phyloP scores from a whole-genome alignment of 2,113 vertebrate genomes.

The Paraplagusia blochii region DNA sequence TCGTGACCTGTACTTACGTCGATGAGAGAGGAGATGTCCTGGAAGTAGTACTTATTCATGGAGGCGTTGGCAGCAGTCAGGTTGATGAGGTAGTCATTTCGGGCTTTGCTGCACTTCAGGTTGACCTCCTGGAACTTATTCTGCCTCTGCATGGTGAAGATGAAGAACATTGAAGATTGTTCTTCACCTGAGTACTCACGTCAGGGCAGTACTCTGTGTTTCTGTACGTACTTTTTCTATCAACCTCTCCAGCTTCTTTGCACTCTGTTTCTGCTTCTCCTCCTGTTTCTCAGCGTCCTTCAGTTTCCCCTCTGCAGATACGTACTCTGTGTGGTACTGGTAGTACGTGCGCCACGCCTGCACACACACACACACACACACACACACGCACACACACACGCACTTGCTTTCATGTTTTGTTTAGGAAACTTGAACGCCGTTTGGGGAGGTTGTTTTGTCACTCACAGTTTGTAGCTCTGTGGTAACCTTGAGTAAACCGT shows the following conservation, averaged over 20 bases:
- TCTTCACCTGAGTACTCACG: too few species aligned
- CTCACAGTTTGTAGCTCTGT: slow-evolving; percentile 84
- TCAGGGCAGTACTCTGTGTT: too few species aligned
- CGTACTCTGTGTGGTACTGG: slow-evolving; percentile 78
- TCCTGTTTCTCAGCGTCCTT: slow-evolving; percentile 84
- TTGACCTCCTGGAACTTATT: slow-evolving; percentile 80
- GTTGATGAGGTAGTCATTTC: slow-evolving; percentile 87
- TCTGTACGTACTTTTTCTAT: slow-evolving; percentile 80
- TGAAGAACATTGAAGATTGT: too few species aligned
- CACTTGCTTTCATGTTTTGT: background rate
- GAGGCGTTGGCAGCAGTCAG: slow-evolving; percentile 81
- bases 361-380: slow-evolving; percentile 18
- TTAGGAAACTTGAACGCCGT: slow-evolving; percentile 4
- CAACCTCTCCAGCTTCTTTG: slow-evolving; percentile 82
- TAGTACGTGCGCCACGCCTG: slow-evolving; percentile 87
- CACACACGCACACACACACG: slow-evolving; percentile 17
- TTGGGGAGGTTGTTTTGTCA: slow-evolving; percentile 14
- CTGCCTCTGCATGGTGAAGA: slow-evolving; percentile 74
- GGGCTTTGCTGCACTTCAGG: slow-evolving; percentile 83
- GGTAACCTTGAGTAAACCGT: slow-evolving; percentile 83
- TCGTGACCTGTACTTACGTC: slow-evolving; percentile 74
- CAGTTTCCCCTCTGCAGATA: slow-evolving; percentile 82
- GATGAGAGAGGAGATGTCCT: slow-evolving; percentile 80
- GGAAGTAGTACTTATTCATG: slow-evolving; percentile 82
- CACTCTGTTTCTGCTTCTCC: slow-evolving; percentile 81